phyloP scores from a whole-genome alignment of 2,888 invertebrate genomes.

The Drosophila merina region DNA sequence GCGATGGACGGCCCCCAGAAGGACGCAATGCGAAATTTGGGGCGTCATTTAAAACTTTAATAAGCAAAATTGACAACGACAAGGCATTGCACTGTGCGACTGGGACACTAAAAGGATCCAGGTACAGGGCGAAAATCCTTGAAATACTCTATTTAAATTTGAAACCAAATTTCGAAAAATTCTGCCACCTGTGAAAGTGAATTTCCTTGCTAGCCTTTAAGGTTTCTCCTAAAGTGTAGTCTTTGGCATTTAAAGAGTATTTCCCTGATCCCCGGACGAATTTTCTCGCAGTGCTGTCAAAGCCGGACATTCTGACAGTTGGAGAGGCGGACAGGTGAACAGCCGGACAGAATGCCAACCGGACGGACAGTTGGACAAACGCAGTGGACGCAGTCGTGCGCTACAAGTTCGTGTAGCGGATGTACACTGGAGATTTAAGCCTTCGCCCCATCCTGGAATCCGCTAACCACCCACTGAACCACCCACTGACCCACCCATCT shows the following conservation, averaged over 20 bases:
- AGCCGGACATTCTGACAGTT: constrained; percentile 36
- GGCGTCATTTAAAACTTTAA: constrained; percentile 78
- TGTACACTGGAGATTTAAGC: constrained; percentile 76
- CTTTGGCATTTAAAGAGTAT: neutral
- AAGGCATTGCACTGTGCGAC: constrained; percentile 32
- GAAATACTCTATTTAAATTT: neutral
- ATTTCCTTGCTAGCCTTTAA: neutral
- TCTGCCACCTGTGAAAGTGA: neutral
- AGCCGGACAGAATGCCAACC: neutral
- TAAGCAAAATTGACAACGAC: constrained; percentile 75
- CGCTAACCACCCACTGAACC: constrained; percentile 21
- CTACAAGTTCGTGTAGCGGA: constrained; percentile 75
- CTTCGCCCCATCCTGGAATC: constrained; percentile 44
- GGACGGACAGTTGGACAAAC: constrained; percentile 40
- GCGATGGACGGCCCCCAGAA: constrained; percentile 19
- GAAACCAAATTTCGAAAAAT: neutral
- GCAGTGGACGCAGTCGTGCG: constrained; percentile 67
- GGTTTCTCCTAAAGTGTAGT: neutral
- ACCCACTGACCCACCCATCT: no score
- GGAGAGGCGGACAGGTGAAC: neutral
- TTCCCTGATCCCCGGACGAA: neutral
- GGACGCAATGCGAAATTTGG: constrained; percentile 71
- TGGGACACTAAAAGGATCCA: constrained; percentile 24
- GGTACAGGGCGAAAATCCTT: constrained; percentile 3
- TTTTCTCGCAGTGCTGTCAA: constrained; percentile 20